Conservation (phyloP, 1,140 invertebrate species). For the Cheumatopsyche charites region DNA sequence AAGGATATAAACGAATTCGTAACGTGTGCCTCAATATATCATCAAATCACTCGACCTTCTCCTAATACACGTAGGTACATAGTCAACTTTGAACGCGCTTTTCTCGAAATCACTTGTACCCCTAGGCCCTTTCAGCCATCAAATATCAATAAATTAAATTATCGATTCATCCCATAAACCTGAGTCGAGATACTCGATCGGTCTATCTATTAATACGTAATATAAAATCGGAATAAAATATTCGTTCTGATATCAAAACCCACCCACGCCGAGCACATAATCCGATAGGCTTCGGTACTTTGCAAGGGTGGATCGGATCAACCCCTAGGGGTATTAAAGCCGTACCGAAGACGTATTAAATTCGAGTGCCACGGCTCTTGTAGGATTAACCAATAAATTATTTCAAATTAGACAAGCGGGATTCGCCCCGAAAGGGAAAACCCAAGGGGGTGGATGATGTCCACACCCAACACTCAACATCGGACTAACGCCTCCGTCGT, state of each 20-base stretch:
- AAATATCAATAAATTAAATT: too few relatives aligned
- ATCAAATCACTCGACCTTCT: too few relatives aligned
- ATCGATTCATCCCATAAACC: too few relatives aligned
- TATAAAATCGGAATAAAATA: neutral
- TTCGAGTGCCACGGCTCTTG: constrained; percentile 17
- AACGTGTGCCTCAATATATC: too few relatives aligned
- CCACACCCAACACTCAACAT: too few relatives aligned
- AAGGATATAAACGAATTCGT: too few relatives aligned
- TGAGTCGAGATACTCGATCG: neutral
- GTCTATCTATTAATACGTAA: neutral
- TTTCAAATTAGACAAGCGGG: constrained; percentile 41
- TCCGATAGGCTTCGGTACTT: neutral
- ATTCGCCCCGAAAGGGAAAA: neutral
- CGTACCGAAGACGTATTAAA: constrained; percentile 12
- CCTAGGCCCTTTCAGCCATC: too few relatives aligned
- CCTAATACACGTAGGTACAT: too few relatives aligned
- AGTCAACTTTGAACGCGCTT: too few relatives aligned
- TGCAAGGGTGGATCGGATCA: neutral
- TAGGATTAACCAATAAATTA: constrained; percentile 40
- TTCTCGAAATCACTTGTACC: too few relatives aligned
- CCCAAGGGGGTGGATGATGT: too few relatives aligned
- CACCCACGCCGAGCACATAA: neutral
- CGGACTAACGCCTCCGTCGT: too few relatives aligned
- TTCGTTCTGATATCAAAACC: constrained; percentile 1
- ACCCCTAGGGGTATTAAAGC: constrained; percentile 6